Evolutionary conservation across 2,113 vertebrate genomes (phyloP), one percentile per base, ranked within the genome.

Genomic region (Myrmecobius fasciatus): DNA sequence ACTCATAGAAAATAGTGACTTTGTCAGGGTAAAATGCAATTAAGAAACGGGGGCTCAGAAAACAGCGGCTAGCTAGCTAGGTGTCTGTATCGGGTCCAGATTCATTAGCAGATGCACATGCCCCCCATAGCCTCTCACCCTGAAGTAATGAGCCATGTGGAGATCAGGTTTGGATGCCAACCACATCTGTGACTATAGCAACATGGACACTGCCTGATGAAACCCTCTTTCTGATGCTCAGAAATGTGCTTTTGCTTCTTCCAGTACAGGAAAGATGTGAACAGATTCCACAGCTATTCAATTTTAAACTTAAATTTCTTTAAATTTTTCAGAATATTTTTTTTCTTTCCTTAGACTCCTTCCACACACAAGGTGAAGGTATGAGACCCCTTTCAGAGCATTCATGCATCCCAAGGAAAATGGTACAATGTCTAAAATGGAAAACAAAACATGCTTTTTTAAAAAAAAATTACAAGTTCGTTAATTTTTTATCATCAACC

Each of bases 101-200:
- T 92, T 96, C 93, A 96, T 93, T 95, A 96, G 90, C 53, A 93
- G 94, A 92, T 92, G 91, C 47, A 83, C 95, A 47, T 75, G 89
- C 93, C 94, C 22, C 53, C 46, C 36, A 49, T 28, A 90, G 53
- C 91, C 94, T 96, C 92, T 95, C 92, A 92, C 93, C 91, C 67
- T 93, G 92, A 96, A 94, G 96, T 95, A 97, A 97, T 94, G 93
- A 98, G 94, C 93, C 94, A 22, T 95, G 89, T 12, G 54, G 56
- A 46, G 31, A 52, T 89, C 95, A 93, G 94, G 96, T 88, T 25
- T 90, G 52, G 89, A 93, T 60, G 91, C 36, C 97, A 91, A 83
- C 90, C 92, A 93, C 91, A 54, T 89, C 94, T 97, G 92, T 92
- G 91, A 92, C 93, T 92, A 46, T 89, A 83, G 51, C 60, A 95